Conservation (phyloP, 2,113 vertebrate species). For the Heloderma charlesbogerti region DNA sequence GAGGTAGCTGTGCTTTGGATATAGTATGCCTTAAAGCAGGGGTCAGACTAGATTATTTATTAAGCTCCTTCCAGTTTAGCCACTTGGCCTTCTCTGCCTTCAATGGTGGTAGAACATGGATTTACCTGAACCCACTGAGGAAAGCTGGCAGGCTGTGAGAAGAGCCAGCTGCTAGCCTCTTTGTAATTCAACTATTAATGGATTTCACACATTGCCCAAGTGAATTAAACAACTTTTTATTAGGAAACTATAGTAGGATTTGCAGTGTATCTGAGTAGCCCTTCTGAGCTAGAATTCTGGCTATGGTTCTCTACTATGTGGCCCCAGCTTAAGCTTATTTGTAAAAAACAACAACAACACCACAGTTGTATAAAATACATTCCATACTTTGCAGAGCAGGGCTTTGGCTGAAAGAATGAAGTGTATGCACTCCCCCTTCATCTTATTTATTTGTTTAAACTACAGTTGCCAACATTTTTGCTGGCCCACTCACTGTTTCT, state of each 20-base stretch:
- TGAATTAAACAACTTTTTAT: conserved; percentile 19
- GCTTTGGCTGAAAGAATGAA: background rate
- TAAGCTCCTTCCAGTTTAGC: background rate
- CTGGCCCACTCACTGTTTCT: background rate
- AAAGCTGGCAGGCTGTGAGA: background rate
- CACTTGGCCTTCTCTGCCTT: background rate
- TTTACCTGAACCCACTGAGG: background rate
- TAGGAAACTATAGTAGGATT: background rate
- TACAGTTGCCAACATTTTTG: background rate
- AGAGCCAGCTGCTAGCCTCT: background rate
- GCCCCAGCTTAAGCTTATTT: background rate
- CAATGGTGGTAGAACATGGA: background rate
- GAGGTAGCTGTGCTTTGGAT: background rate
- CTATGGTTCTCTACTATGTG: background rate
- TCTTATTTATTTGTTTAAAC: background rate
- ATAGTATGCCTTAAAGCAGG: background rate
- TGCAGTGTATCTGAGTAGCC: background rate
- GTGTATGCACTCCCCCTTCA: background rate
- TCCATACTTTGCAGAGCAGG: background rate
- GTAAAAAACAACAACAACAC: background rate
- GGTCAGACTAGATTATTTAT: background rate
- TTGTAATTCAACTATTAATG: conserved; percentile 14
- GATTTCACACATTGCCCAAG: conserved; percentile 16
- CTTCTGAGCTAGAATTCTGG: background rate
- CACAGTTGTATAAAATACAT: background rate